These are phyloP conservation scores for Cirrhinus mrigala DNA, from an alignment of 2,797 vertebrate species.

Conservation along the genomic window DNA sequence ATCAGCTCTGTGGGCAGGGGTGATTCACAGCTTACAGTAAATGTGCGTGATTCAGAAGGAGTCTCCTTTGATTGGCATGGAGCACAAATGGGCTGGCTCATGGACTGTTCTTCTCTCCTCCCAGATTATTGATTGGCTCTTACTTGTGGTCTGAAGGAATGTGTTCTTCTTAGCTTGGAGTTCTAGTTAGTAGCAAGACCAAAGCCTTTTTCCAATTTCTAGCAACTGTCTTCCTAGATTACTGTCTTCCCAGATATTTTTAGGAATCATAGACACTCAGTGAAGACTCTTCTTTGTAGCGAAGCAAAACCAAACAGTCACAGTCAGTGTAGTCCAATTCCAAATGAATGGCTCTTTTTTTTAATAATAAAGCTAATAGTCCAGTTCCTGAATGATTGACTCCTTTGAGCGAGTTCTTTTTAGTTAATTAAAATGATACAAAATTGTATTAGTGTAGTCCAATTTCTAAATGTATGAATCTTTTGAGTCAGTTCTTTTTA, in stretches of 20 bases:
- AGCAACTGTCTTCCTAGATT: neutral
- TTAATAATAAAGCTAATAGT: neutral
- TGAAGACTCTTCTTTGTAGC: neutral
- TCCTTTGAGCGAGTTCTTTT: neutral
- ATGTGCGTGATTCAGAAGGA: conserved; percentile 10
- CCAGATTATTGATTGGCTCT: neutral
- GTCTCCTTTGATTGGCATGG: conserved; percentile 26
- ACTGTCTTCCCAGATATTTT: neutral
- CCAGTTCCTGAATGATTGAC: neutral
- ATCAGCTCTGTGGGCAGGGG: conserved; percentile 77
- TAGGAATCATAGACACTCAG: neutral
- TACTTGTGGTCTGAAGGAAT: neutral
- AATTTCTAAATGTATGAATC: neutral
- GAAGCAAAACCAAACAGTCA: neutral
- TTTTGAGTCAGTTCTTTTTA: neutral
- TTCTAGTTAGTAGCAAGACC: neutral
- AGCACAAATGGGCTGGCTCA: neutral
- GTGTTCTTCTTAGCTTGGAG: neutral
- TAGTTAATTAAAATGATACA: neutral
- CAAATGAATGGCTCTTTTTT: neutral
- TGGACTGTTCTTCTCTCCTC: neutral
- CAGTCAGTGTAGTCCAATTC: neutral
- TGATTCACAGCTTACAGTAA: conserved; percentile 83
- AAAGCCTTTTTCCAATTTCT: neutral
- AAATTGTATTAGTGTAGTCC: neutral